Evolutionary conservation across 2,113 vertebrate species (phyloP), one percentile per base, ranked within the genome.

Genomic region (Hippolais icterina): DNA sequence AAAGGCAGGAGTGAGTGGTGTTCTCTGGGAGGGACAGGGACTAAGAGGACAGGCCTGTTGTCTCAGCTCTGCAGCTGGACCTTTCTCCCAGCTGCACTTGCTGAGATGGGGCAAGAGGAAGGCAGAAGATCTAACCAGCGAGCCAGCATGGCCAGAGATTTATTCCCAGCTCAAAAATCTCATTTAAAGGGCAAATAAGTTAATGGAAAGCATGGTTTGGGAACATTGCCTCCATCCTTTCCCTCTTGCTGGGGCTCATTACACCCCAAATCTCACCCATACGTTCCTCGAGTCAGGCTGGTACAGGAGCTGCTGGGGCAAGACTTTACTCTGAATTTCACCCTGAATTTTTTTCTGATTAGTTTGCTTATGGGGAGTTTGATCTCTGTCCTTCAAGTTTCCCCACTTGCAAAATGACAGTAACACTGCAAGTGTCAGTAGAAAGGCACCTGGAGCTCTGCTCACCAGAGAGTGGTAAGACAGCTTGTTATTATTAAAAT

Each of bases 261-360:
- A 49, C 9, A 46, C 10, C 9, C 20, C 16, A 47, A 31, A n/a
- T 33, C 20, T 85, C n/a, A 69, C 17, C 25, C 19, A 10, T 17
- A 44, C 0, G 0, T 3, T 54, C 22, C 33, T 69, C 0, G 0
- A 63, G 27, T 47, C 22, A 61, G 56, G 33, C 9, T 59, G 42
- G 25, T 49, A 49, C 0, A 0, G 56, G 10, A 15, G 53, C 50
- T 33, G 24, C 41, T 4, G 5, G 19, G 44, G 3, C 4, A 42
- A 31, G 3, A 8, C 19, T n/a, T 66, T 61, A 42, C 28, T 79
- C 65, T 70, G 15, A 33, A 84, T 71, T 78, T 79, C 33, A 65
- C 16, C 5, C 15, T 35, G 23, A 8, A 0, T 39, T 39, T 39
- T 59, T 24, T 71, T 53, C 49, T 60, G 46, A 46, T 71, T 28